A percentile compares a stretch with the other conserved stretches of the same genome.
Conservation (phyloP, 2,888 invertebrate genomes). For the Pedicia rivosa region DNA sequence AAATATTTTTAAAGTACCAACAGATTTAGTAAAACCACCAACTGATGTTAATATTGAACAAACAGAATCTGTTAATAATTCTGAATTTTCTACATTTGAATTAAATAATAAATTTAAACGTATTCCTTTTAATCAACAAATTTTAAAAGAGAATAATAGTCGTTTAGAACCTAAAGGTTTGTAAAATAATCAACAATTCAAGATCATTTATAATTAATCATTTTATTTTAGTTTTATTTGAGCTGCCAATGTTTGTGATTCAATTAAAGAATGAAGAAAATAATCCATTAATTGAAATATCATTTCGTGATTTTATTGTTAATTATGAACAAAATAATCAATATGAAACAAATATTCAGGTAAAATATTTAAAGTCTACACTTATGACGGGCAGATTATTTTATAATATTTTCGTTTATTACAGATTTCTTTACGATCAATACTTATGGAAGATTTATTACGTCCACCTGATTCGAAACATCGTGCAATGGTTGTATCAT, state of each 20-base stretch:
- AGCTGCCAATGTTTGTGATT: slow-evolving; percentile 55
- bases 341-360: slow-evolving; percentile 56
- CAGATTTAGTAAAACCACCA: slow-evolving; percentile 16
- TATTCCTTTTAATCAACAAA: slow-evolving; percentile 31
- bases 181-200: too few species aligned
- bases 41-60: slow-evolving; percentile 13
- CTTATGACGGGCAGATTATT: too few species aligned
- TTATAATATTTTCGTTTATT: too few species aligned
- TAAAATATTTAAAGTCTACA: too few species aligned
- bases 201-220: too few species aligned
- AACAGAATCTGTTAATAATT: too few species aligned
- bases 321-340: slow-evolving; percentile 50
- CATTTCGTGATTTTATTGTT: slow-evolving; percentile 67
- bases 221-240: slow-evolving; percentile 53
- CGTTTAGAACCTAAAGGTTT: slow-evolving; percentile 1
- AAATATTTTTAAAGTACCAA: slow-evolving; percentile 22
- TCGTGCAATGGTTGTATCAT: slow-evolving; percentile 68
- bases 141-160: background rate
- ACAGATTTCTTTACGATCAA: slow-evolving; percentile 67
- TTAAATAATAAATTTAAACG: slow-evolving; percentile 22
- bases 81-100: slow-evolving; percentile 7
- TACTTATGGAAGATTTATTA: slow-evolving; percentile 81
- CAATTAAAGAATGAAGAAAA: slow-evolving; percentile 60
- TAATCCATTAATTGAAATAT: slow-evolving; percentile 68
- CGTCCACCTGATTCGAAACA: slow-evolving; percentile 63